These are phyloP conservation scores for Phasianus colchicus DNA, from an alignment of 2,113 vertebrate species.

Conservation along the genomic window DNA sequence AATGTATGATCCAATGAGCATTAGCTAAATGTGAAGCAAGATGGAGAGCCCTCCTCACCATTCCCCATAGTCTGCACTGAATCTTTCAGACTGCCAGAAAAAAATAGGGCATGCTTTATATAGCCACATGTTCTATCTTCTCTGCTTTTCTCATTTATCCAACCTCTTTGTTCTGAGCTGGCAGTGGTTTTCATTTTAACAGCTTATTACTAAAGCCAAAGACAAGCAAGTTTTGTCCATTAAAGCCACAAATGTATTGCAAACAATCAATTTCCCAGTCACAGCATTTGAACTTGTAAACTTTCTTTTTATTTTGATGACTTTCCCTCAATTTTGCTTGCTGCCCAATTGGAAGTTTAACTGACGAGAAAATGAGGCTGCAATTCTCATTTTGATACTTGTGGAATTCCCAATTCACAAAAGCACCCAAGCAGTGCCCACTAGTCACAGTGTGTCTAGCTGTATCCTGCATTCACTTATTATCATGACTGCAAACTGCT, in stretches of 20 bases:
- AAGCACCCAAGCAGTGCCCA: not conserved
- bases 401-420: not conserved
- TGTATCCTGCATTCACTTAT: not conserved
- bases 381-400: not conserved
- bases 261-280: not conserved
- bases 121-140: conserved; percentile 6
- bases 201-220: not conserved
- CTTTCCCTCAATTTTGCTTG: not conserved
- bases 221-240: not conserved
- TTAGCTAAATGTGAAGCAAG: conserved; percentile 42
- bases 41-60: not conserved
- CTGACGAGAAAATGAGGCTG: not conserved
- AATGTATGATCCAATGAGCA: not conserved
- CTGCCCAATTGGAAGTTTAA: not conserved
- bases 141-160: conserved; percentile 23
- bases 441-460: not conserved
- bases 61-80: not conserved
- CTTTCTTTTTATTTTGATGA: not conserved
- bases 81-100: not conserved
- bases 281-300: not conserved
- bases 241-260: not conserved
- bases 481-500: not conserved
- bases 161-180: not conserved
- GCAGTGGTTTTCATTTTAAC: not conserved
- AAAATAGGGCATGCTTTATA: conserved; percentile 28